Conservation (phyloP, 2,113 vertebrate species). For the Grammatotria lemairii region DNA sequence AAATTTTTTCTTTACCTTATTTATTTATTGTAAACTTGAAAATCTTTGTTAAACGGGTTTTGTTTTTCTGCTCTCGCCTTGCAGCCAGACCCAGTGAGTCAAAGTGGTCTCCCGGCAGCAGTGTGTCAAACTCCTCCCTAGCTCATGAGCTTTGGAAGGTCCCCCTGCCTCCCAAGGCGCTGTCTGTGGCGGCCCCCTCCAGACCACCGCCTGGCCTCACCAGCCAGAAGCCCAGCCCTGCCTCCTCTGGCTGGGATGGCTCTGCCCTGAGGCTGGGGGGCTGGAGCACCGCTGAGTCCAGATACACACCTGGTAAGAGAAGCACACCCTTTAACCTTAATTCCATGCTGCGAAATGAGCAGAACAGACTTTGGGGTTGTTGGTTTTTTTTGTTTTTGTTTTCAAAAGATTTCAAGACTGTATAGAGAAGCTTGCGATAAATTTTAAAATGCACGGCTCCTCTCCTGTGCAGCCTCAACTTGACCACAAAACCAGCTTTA, state of each 20-base stretch:
- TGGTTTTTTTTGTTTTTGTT: not conserved
- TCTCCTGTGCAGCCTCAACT: not conserved
- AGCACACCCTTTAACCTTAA: not conserved
- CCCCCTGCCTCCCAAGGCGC: conserved; percentile 91
- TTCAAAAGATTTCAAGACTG: not conserved
- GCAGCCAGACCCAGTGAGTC: conserved; percentile 98
- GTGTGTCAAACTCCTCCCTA: conserved; percentile 94
- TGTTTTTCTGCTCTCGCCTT: not conserved
- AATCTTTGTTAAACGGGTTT: not conserved
- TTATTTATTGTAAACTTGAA: not conserved
- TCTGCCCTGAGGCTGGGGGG: conserved; percentile 83
- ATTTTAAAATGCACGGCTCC: not conserved
- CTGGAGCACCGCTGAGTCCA: conserved; percentile 88
- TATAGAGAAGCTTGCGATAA: not conserved
- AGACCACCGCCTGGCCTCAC: conserved; percentile 96
- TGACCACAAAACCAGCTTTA: not conserved
- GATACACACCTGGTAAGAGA: conserved; percentile 90
- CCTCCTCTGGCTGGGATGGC: conserved; percentile 85
- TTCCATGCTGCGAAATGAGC: not conserved
- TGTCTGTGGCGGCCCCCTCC: conserved; percentile 85
- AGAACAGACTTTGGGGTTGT: not conserved
- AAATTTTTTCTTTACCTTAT: not conserved
- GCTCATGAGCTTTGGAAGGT: conserved; percentile 99
- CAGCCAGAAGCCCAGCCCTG: conserved; percentile 84
- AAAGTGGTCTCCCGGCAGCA: conserved; percentile 93